Evolutionary conservation across 2,888 invertebrate genomes (phyloP), one percentile per base, ranked within the genome.

Genomic region (Corythucha ciliata): DNA sequence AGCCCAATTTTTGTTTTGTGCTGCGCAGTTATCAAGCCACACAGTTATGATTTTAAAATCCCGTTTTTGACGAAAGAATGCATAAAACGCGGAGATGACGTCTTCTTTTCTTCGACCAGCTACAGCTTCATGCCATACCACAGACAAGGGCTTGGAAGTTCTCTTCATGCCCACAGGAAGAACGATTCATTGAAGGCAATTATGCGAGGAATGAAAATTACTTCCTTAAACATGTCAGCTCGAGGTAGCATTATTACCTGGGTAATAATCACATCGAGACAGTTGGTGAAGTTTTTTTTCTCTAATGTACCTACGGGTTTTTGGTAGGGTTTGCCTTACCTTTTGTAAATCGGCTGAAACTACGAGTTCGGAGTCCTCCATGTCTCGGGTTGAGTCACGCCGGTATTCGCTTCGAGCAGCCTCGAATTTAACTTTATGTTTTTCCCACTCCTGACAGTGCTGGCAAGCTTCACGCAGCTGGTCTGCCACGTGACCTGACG

Each of bases 111-210:
- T 24, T 20, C 51, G 12, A 14, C 51, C 47, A 3, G 36, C 14
- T 10, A 59, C 33, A 14, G 39, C 55, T 47, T 58, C 56, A 42
- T 59, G 50, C 57, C 58, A 58, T 27, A 59, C 12, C 10, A 57
- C 27, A 5, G 52, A 33, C 7, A 20, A 26, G 18, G 27, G 48
- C 25, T 34, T 53, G 5, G 6, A 21, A 12, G 24, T n/a, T 29
- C 18, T 51, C 33, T 26, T 47, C 14, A 6, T n/a, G 18, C 6
- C 20, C 20, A 5, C 6, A 7, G 18, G 32, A 55, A 56, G 37
- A 57, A 55, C 46, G 54, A 57, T 48, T 58, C 55, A 40, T 57
- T 57, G 37, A 48, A 59, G 2, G 54, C 55, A 27, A 54, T 36
- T 20, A 57, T 42, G 12, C 55, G 25, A 7, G 42, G 51, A 16